phyloP scores from a whole-genome alignment of 2,113 vertebrate species.

The human region DNA sequence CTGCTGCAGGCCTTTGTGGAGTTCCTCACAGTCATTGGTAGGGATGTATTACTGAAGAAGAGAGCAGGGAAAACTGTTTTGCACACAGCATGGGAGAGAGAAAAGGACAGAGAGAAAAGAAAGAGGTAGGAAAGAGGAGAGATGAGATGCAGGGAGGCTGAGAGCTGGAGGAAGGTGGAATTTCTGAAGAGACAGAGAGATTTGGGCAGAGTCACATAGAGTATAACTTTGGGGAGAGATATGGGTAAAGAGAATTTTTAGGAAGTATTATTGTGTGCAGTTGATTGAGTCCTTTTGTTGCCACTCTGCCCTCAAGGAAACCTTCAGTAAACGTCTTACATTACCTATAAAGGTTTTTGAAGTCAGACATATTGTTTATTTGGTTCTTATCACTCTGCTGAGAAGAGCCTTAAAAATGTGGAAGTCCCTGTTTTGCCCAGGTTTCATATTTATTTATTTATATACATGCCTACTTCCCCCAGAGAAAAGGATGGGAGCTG shows the following conservation, averaged over 20 bases:
- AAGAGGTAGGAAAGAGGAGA: not conserved
- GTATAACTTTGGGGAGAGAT: not conserved
- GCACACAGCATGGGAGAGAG: rapidly evolving
- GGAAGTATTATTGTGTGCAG: not conserved
- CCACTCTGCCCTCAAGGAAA: not conserved
- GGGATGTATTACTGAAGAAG: not conserved
- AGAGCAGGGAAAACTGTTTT: not conserved
- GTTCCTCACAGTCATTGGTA: not conserved
- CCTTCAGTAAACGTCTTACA: not conserved
- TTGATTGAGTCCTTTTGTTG: not conserved
- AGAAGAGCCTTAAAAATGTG: not conserved
- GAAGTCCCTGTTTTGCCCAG: not conserved
- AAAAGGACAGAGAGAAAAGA: not conserved
- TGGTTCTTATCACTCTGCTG: not conserved
- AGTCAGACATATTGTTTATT: not conserved
- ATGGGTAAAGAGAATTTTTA: not conserved
- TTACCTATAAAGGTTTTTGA: not conserved
- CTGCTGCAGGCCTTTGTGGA: not conserved
- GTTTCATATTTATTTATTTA: not conserved
- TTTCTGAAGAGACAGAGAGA: not conserved
- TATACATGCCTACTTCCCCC: not conserved
- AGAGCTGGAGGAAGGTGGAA: too few species aligned
- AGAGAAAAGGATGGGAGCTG: not conserved
- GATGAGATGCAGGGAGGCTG: rapidly evolving
- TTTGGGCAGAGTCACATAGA: not conserved